Evolutionary conservation across 2,888 invertebrate species (phyloP), one percentile per base, ranked within the genome.

Genomic region (Platycheirus albimanus): DNA sequence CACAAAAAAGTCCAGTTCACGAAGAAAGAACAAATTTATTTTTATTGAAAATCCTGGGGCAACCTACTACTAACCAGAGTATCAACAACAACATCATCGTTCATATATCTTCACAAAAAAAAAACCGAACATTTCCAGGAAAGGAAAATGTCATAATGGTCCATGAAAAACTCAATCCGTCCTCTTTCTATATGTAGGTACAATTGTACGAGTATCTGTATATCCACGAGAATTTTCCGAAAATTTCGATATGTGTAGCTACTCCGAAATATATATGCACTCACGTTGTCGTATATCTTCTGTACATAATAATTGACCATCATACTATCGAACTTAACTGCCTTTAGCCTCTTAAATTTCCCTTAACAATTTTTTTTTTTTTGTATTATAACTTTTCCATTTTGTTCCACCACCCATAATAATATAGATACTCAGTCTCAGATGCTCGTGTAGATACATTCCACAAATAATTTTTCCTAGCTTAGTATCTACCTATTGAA

Each of bases 81-180:
- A 17, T 11, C 24, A 30, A 30, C 17, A 52, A 20, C 28, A 51
- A 41, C 43, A 66, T 28, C 52, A 64, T 15, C 74, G 69, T 79
- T 38, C 58, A 75, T 75, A 69, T 51, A 17, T 49, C n/a, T 11
- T 15, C 41, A 30, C 7, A 36, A 45, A 45, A 47, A 56, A 43
- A 47, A 54, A 28, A 54, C 63, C 71, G 69, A 74, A 78, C 72
- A 63, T 74, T 72, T 41, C 69, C 63, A 72, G 51, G 56, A 78
- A 74, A 69, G 69, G 69, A 78, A 83, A 83, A 83, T 83, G 83
- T 83, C 78, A 78, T 83, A 83, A 83, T 83, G 78, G 78, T 24
- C 61, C 61, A 45, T 45, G 78, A 58, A 83, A 71, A 83, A 67
- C 67, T 81, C 70, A 51, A 81, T 30, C 71, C 24, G 24, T 6